A percentile compares a stretch with the other conserved stretches of the same genome.
These are phyloP conservation scores for Aromia moschata DNA, from an alignment of 2,888 invertebrate species.

Conservation along the genomic window DNA sequence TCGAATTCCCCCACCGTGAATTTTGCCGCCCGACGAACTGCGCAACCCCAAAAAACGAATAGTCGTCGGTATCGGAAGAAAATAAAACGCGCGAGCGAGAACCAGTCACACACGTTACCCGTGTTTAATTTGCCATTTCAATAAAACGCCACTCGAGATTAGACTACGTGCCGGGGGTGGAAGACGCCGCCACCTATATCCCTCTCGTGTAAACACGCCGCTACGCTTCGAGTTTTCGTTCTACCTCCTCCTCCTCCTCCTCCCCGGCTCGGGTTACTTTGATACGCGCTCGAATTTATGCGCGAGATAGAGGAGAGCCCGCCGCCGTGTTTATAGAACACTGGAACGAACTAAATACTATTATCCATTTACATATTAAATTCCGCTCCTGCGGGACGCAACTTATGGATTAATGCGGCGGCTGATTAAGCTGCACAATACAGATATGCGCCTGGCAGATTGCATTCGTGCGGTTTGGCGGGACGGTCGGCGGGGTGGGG, in stretches of 20 bases:
- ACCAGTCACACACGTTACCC: background rate
- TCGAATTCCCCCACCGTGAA: too few species aligned
- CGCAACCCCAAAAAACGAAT: too few species aligned
- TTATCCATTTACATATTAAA: conserved; percentile 40
- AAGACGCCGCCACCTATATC: conserved; percentile 12
- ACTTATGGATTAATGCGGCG: conserved; percentile 24
- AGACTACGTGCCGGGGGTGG: background rate
- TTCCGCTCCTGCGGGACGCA: conserved; percentile 30
- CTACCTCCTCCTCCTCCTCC: conserved; percentile 23
- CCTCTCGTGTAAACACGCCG: too few species aligned
- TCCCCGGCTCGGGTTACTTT: conserved; percentile 29
- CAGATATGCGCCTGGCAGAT: conserved; percentile 23
- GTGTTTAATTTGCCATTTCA: conserved; percentile 6
- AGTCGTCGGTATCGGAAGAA: too few species aligned
- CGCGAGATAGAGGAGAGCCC: conserved; percentile 31
- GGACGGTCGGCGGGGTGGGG: background rate
- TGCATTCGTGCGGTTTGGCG: conserved; percentile 24
- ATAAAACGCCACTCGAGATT: conserved; percentile 4
- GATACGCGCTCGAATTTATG: conserved; percentile 32
- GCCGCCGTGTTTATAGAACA: conserved; percentile 36
- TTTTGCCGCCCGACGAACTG: too few species aligned
- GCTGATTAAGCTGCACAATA: conserved; percentile 25
- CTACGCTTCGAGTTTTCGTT: too few species aligned
- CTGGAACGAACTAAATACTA: conserved; percentile 31
- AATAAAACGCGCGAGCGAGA: too few species aligned